A percentile compares a stretch with the other conserved stretches of the same genome.
These are phyloP conservation scores for Tamandua tetradactyla DNA, from an alignment of 2,797 vertebrate species.

Conservation along the genomic window DNA sequence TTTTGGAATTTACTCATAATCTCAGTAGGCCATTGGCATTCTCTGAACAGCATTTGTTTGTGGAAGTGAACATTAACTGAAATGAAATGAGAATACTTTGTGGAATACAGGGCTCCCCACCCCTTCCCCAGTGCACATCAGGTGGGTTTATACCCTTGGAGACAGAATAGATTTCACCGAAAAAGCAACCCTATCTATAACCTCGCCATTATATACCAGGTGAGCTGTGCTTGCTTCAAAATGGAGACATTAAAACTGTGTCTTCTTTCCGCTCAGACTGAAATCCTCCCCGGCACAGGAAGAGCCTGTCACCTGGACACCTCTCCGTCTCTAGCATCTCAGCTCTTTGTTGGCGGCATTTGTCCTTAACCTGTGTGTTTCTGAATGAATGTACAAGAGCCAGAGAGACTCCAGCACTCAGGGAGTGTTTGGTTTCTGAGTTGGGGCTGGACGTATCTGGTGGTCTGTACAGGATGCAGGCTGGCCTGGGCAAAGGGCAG, in stretches of 20 bases:
- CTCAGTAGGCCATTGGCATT: constrained; percentile 55
- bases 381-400: neutral
- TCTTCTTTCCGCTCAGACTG: neutral
- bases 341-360: neutral
- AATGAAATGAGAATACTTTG: constrained; percentile 61
- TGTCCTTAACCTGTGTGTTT: neutral
- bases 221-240: neutral
- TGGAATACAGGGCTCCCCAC: neutral
- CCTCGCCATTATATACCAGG: neutral
- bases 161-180: neutral
- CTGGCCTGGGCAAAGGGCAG: neutral
- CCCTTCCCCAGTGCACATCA: neutral
- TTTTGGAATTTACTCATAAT: constrained; percentile 53
- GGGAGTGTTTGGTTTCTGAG: neutral
- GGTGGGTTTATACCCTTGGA: constrained; percentile 51
- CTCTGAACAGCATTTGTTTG: constrained; percentile 56
- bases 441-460: neutral
- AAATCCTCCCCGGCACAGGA: neutral
- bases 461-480: neutral
- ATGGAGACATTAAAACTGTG: constrained; percentile 4
- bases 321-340: neutral
- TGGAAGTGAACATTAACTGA: constrained; percentile 76
- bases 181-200: constrained; percentile 22
- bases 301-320: neutral
- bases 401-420: neutral